Percentiles rank a stretch among this genome's conserved stretches.
phyloP scores from a whole-genome alignment of 2,113 vertebrate species.

The Paratilapia polleni region DNA sequence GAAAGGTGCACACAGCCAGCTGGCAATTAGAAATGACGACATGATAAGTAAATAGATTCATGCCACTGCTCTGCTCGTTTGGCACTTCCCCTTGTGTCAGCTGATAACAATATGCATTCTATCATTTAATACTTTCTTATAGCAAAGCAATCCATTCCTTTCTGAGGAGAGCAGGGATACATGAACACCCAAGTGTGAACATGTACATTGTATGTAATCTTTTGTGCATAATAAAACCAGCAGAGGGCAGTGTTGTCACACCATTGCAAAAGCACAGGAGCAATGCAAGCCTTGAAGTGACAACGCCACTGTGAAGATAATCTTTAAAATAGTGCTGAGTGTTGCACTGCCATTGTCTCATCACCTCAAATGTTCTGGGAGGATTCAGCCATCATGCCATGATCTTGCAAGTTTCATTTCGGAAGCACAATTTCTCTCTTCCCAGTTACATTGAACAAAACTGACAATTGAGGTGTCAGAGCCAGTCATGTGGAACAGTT shows the following conservation, averaged over 20 bases:
- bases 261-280: neutral
- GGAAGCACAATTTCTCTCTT: neutral
- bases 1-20: slow-evolving; percentile 19
- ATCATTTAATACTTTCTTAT: slow-evolving; percentile 24
- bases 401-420: slow-evolving; percentile 30
- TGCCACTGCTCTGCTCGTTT: neutral
- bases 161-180: neutral
- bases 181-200: neutral
- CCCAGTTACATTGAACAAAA: slow-evolving; percentile 14
- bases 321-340: slow-evolving; percentile 71
- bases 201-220: neutral
- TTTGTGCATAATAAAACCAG: neutral
- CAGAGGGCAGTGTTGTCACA: slow-evolving; percentile 67
- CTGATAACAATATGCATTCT: slow-evolving; percentile 13
- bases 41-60: slow-evolving; percentile 33
- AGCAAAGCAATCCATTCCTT: neutral
- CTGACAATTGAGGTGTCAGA: slow-evolving; percentile 49
- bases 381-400: slow-evolving; percentile 40
- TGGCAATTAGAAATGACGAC: slow-evolving; percentile 36
- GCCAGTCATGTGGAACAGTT: slow-evolving; percentile 33
- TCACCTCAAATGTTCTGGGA: slow-evolving; percentile 36
- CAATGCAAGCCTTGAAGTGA: neutral
- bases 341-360: slow-evolving; percentile 61
- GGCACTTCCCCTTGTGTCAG: slow-evolving; percentile 14
- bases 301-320: slow-evolving; percentile 42